Base-by-base conservation (phyloP, 2,797 vertebrate genomes). In the Enteromius fasciolatus region DNA sequence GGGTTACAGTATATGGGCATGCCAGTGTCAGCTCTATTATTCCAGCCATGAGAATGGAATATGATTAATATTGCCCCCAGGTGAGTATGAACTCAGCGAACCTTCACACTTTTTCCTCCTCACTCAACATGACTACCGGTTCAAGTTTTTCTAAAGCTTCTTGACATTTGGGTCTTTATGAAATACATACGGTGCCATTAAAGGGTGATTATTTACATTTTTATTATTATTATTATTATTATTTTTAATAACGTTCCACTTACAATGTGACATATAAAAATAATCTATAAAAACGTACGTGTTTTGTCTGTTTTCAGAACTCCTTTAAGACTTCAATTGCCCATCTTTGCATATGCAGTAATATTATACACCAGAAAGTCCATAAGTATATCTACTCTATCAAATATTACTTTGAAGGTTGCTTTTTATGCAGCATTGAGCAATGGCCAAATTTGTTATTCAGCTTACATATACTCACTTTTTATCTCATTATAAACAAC, bases 11-110 rank as follows among this genome's bases (percentile, higher is more conserved):
- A 66, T 59, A 74, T 8, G 31, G 36, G 70, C 59, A 36, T n/a
- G n/a, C n/a, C 44, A 52, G 9, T 73, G 68, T 80, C 39, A 54
- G 33, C 73, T 44, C 63, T 54, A 76, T 83, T 44, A 77, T 59
- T 68, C 74, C 73, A 67, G 52, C 33, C 33, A 69, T 83, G 74
- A 83, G 81, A 69, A 77, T 50, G 52, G 64, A 48, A 46, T 41
- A 82, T 86, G 78, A 86, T 84, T 82, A 78, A 84, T 78, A 72
- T 77, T 50, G 28, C 59, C 78, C 59, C 9, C 76, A 83, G 86
- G 77, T 80, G 70, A 63, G 70, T 68, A 82, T 70, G 48, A 73
- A 82, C 67, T 78, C 73, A 76, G 20, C 68, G 73, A 82, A 44
- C 81, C 80, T 59, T 82, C 81, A 48, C 64, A 83, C 31, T 64